phyloP scores from a whole-genome alignment of 2,888 invertebrate genomes.

The Troilus luridus region DNA sequence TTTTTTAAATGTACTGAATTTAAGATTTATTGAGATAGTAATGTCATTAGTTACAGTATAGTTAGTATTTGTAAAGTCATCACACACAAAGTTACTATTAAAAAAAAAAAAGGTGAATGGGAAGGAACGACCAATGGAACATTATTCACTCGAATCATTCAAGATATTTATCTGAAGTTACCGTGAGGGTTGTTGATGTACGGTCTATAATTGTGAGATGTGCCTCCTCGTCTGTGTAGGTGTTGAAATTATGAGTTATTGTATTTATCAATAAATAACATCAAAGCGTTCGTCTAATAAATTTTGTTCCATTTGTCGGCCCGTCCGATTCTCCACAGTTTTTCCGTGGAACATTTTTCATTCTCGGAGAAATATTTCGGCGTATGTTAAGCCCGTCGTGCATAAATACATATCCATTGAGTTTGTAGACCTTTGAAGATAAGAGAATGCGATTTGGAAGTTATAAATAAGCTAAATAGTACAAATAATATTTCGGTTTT shows the following conservation, averaged over 20 bases:
- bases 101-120: background rate
- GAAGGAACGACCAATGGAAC: background rate
- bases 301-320: background rate
- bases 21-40: background rate
- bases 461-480: too few relatives aligned
- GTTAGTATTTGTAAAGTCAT: background rate
- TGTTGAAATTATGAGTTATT: slow-evolving; percentile 56
- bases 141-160: slow-evolving; percentile 44
- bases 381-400: background rate
- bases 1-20: too few relatives aligned
- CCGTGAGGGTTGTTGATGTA: slow-evolving; percentile 10
- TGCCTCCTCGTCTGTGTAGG: slow-evolving; percentile 11
- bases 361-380: background rate
- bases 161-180: slow-evolving; percentile 42
- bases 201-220: slow-evolving; percentile 53
- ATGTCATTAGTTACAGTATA: background rate
- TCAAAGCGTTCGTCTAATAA: background rate
- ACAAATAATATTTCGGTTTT: too few relatives aligned
- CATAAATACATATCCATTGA: background rate
- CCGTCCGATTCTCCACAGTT: slow-evolving; percentile 2
- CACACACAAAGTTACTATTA: background rate
- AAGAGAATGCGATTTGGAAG: background rate
- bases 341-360: background rate
- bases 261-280: slow-evolving; percentile 54
- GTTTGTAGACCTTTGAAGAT: background rate